Evolutionary conservation across 2,113 vertebrate genomes (phyloP), one percentile per base, ranked within the genome.

Genomic region (Cyphomyrus plagiostoma): DNA sequence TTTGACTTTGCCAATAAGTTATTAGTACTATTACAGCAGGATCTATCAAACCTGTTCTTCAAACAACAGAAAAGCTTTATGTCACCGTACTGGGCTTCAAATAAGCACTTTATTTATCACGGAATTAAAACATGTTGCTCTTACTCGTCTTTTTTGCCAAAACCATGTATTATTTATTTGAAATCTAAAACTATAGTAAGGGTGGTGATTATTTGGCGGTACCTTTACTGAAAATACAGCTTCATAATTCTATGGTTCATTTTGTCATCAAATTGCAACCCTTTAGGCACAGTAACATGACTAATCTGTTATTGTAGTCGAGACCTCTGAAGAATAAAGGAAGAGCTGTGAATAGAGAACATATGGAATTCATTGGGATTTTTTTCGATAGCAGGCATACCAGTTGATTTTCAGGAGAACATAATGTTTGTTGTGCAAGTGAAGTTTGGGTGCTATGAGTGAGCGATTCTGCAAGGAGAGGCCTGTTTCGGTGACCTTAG

Each of bases 341-440:
- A 52, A 30, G 85, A 52, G 23, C 35, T 86, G 90, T 89, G 84
- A 92, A 91, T 87, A 84, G 45, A 92, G 87, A 91, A 85, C 90
- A 91, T 89, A 90, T 84, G 58, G 89, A 86, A 89, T 89, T 90
- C 88, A 89, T 85, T 90, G 87, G 89, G 86, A 92, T 91, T 91
- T 91, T 91, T 91, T 90, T 49, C 83, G 89, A 91, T 92, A 85
- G 89, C 90, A 89, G 35, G 83, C 90, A 92, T 91, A 91, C 92
- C 90, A 91, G 91, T 9, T 89, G 46, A 89, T 86, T 90, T 91
- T 88, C 89, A 89, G 83, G 88, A 91, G 89, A 92, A 91, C 89
- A 91, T 89, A 89, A 90, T 62, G 82, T 53, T 90, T 89, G 89
- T 90, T 90, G 90, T 89, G 90, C 89, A 91, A 90, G 86, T 53